Conservation (phyloP, 2,113 vertebrate species). For the Strix uralensis region DNA sequence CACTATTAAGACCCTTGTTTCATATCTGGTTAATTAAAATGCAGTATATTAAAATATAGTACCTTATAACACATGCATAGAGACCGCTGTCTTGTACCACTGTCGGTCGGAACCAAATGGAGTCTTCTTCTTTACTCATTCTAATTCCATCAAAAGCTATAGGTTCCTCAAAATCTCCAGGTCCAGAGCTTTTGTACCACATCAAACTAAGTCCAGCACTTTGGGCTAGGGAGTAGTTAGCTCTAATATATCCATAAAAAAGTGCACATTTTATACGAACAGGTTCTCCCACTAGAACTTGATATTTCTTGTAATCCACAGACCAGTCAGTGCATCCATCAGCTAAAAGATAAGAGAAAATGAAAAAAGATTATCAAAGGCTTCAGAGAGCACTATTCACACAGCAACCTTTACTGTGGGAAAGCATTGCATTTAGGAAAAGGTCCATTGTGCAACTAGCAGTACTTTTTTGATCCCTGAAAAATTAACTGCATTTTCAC, state of each 20-base stretch:
- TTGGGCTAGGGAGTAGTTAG: slow-evolving; percentile 96
- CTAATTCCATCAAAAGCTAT: slow-evolving; percentile 95
- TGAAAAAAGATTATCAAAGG: background rate
- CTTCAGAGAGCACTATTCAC: background rate
- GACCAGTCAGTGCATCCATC: slow-evolving; percentile 99
- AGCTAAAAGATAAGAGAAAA: slow-evolving; percentile 77
- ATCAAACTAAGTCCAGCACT: slow-evolving; percentile 96
- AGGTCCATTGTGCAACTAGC: background rate
- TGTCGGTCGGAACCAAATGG: slow-evolving; percentile 98
- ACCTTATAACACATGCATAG: slow-evolving; percentile 98
- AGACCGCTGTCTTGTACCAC: slow-evolving; percentile 93
- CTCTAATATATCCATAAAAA: slow-evolving; percentile 98
- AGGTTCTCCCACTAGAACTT: slow-evolving; percentile 95
- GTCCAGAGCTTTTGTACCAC: slow-evolving; percentile 98
- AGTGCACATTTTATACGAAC: slow-evolving; percentile 97
- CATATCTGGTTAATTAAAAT: background rate
- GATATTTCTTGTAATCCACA: slow-evolving; percentile 98
- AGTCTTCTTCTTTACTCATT: slow-evolving; percentile 99
- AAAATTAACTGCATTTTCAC: background rate
- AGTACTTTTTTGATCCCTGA: background rate
- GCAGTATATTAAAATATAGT: slow-evolving; percentile 49
- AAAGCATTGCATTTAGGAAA: background rate
- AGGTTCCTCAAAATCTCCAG: slow-evolving; percentile 97
- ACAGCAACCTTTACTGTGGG: background rate
- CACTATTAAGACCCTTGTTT: background rate